Percentiles rank a stretch among this genome's conserved stretches.
These are phyloP conservation scores for Latrodectus hesperus DNA, from an alignment of 2,888 invertebrate species.

Conservation along the genomic window DNA sequence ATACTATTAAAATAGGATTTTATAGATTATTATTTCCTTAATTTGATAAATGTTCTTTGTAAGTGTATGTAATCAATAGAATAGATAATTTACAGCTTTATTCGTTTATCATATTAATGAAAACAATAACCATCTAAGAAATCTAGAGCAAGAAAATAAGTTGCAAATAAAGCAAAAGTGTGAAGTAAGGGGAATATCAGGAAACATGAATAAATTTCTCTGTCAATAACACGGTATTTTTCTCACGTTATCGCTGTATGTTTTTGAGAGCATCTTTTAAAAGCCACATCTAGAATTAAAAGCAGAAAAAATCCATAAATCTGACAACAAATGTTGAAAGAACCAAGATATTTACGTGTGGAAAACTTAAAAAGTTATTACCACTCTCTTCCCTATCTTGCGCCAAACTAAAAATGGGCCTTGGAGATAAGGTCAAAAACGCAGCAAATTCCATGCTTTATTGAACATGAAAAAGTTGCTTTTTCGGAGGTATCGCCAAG, in stretches of 20 bases:
- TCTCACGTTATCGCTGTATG: not conserved
- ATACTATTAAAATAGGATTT: too few species aligned
- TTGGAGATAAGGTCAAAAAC: conserved; percentile 25
- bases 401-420: conserved; percentile 23
- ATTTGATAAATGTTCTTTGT: too few species aligned
- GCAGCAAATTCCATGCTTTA: conserved; percentile 16
- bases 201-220: not conserved
- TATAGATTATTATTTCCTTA: too few species aligned
- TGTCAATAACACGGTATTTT: not conserved
- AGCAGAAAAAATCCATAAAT: conserved; percentile 34
- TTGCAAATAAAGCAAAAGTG: too few species aligned
- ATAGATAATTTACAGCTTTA: too few species aligned
- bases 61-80: too few species aligned
- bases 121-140: too few species aligned
- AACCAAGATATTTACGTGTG: conserved; percentile 14
- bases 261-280: conserved; percentile 11
- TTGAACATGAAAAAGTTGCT: conserved; percentile 18
- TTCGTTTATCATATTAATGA: too few species aligned
- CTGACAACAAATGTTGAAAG: conserved; percentile 41
- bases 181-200: too few species aligned
- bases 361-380: conserved; percentile 34
- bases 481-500: not conserved
- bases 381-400: conserved; percentile 24
- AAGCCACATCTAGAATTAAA: conserved; percentile 5
- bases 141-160: too few species aligned